Percentiles rank a stretch among this genome's conserved stretches.
Evolutionary conservation across 2,797 vertebrate genomes (phyloP).

Genomic region (Dendrocincla tyrannina): DNA sequence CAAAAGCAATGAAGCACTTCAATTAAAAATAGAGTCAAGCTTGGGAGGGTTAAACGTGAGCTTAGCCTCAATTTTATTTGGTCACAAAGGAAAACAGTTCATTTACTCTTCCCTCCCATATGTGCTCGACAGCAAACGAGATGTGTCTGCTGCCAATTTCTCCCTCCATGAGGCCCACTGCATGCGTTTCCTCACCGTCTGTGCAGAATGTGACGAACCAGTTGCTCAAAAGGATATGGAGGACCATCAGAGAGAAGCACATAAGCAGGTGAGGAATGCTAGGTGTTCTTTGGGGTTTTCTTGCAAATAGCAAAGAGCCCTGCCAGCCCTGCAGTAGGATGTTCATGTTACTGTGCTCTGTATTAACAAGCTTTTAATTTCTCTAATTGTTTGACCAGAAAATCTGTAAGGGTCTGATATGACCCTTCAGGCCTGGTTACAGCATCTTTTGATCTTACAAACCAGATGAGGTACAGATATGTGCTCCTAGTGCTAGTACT

Average conservation of each 20-base stretch:
- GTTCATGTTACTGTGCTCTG: neutral
- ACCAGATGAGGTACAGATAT: neutral
- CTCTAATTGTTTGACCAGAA: neutral
- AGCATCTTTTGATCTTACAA: neutral
- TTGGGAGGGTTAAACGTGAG: neutral
- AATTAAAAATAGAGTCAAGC: neutral
- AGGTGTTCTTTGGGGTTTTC: neutral
- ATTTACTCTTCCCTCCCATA: neutral
- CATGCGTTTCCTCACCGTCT: constrained; percentile 76
- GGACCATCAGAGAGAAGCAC: constrained; percentile 63
- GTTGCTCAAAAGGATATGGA: constrained; percentile 70
- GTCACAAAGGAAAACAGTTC: neutral
- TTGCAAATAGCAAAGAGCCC: neutral
- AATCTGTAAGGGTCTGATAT: neutral
- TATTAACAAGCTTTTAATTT: neutral
- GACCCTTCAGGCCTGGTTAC: neutral
- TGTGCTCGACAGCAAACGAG: constrained; percentile 72
- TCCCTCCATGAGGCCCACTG: constrained; percentile 83
- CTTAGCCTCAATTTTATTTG: neutral
- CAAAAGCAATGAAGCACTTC: neutral
- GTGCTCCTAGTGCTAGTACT: neutral
- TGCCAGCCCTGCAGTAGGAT: neutral
- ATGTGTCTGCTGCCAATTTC: constrained; percentile 77
- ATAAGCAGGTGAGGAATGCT: constrained; percentile 48
- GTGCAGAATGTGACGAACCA: constrained; percentile 76